A percentile compares a stretch with the other conserved stretches of the same genome.
Evolutionary conservation across 2,888 invertebrate genomes (phyloP).

Genomic region (Xylota segnis): DNA sequence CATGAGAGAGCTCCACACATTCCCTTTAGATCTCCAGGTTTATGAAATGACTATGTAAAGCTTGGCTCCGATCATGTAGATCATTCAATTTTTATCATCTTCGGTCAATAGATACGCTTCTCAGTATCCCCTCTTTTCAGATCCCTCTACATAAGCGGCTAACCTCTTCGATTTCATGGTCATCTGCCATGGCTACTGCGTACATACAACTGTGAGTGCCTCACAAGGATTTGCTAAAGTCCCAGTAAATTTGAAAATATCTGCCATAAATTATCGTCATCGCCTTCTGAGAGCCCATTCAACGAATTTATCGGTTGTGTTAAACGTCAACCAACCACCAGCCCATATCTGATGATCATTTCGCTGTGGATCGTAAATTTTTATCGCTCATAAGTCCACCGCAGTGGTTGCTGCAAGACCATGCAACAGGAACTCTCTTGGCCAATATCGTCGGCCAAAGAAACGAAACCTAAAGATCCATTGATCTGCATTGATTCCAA

Average conservation of each 20-base stretch:
- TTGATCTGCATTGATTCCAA: conserved; percentile 51
- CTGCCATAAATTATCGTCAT: conserved; percentile 1
- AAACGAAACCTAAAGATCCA: conserved; percentile 21
- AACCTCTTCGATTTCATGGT: too few relatives aligned
- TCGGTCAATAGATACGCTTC: too few relatives aligned
- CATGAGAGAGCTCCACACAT: too few relatives aligned
- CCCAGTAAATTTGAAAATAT: not conserved
- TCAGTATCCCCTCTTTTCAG: too few relatives aligned
- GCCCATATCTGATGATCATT: not conserved
- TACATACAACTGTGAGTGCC: too few relatives aligned
- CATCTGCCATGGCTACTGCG: too few relatives aligned
- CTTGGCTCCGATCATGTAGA: too few relatives aligned
- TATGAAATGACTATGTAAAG: too few relatives aligned
- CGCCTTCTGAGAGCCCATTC: not conserved
- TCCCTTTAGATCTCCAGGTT: too few relatives aligned
- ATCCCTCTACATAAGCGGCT: too few relatives aligned
- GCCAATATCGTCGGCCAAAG: conserved; percentile 2
- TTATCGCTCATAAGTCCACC: conserved; percentile 40
- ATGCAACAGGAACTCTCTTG: conserved; percentile 20
- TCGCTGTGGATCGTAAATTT: conserved; percentile 61
- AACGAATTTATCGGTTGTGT: conserved; percentile 29
- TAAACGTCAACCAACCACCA: conserved; percentile 39
- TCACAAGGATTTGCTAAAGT: too few relatives aligned
- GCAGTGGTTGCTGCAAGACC: not conserved
- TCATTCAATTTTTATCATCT: too few relatives aligned